Conservation (phyloP, 37 sponge, comb jelly and placozoan genomes). For the Tethya wilhelma region DNA sequence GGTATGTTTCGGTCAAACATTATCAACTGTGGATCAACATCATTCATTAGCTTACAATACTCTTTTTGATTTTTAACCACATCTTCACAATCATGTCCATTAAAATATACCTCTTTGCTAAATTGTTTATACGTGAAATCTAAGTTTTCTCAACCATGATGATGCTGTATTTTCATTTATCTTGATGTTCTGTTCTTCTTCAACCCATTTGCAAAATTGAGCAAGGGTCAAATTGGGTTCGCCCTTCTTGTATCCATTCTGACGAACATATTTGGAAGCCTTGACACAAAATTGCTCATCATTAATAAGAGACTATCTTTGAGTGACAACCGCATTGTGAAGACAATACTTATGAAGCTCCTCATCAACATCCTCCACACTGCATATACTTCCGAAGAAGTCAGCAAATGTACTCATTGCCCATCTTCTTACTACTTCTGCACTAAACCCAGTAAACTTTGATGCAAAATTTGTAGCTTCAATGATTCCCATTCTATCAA, state of each 20-base stretch:
- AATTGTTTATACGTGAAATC: conserved; percentile 18
- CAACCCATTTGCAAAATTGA: conserved; percentile 21
- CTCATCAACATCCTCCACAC: conserved; percentile 1
- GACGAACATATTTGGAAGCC: conserved; percentile 17
- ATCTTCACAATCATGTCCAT: conserved; percentile 64
- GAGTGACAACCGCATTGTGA: too few relatives aligned
- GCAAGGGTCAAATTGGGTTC: conserved; percentile 49
- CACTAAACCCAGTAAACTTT: background rate
- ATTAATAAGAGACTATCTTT: background rate
- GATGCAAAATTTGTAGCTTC: conserved; percentile 7
- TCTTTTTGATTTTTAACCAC: conserved; percentile 24
- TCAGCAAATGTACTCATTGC: background rate
- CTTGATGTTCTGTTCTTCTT: background rate
- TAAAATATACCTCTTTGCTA: conserved; percentile 52
- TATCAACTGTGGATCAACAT: too few relatives aligned
- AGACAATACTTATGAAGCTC: background rate
- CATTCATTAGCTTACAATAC: too few relatives aligned
- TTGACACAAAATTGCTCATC: conserved; percentile 2
- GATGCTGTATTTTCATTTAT: conserved; percentile 35
- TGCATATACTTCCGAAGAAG: background rate
- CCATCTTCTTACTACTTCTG: background rate
- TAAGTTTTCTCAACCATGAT: conserved; percentile 24
- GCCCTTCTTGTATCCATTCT: conserved; percentile 27
- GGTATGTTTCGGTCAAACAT: too few relatives aligned
- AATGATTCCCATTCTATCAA: conserved; percentile 5